Conservation (phyloP, 2,888 invertebrate species). For the Auanema sp. region DNA sequence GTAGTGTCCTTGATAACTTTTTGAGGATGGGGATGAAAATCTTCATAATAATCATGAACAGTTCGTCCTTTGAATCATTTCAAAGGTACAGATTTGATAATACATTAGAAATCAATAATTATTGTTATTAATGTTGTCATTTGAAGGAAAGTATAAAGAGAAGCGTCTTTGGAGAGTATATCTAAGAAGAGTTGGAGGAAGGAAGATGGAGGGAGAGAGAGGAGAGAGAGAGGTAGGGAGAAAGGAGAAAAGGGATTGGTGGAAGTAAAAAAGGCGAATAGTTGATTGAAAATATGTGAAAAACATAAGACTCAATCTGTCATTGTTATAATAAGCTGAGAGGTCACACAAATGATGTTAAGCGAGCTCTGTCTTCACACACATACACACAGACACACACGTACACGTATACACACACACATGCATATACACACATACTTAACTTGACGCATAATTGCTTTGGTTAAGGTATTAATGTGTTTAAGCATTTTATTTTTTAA, state of each 20-base stretch:
- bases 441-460: too few species aligned
- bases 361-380: too few species aligned
- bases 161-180: constrained; percentile 17
- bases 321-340: neutral
- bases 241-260: constrained; percentile 9
- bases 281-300: constrained; percentile 3
- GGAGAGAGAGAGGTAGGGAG: constrained; percentile 11
- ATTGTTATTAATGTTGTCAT: too few species aligned
- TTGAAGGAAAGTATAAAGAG: constrained; percentile 8
- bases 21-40: neutral
- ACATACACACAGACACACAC: too few species aligned
- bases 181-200: constrained; percentile 23
- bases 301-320: neutral
- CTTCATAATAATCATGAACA: too few species aligned
- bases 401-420: too few species aligned
- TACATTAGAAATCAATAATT: too few species aligned
- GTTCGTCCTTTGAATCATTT: neutral
- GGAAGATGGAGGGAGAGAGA: constrained; percentile 12
- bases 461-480: too few species aligned
- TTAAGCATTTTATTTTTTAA: too few species aligned
- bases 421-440: too few species aligned
- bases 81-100: neutral
- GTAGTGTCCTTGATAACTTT: constrained; percentile 4
- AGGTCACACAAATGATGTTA: neutral
- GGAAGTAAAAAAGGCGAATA: neutral